Base-by-base conservation (phyloP, 2,797 vertebrate species). In the Cercopithecus mitis region DNA sequence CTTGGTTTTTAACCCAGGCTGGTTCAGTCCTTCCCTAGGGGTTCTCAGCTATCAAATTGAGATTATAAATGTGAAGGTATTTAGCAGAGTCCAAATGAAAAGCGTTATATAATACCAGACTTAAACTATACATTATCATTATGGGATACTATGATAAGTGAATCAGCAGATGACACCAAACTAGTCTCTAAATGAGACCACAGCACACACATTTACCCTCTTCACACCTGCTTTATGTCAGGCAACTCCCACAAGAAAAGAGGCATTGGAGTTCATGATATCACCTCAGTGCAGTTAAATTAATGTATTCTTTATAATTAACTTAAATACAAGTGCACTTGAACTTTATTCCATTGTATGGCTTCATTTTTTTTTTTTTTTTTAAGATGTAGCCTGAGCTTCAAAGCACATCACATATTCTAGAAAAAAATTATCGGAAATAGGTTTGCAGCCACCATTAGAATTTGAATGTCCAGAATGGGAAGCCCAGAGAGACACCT, bases 181-280 rank as follows among this genome's bases (percentile, higher is more conserved):
- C 43, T 3, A 2, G 30, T 33, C 45, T 25, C 81, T 45, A n/a
- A 50, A 73, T 5, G 19, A 87, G 36, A 52, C 41, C 55, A 84
- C 4, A 7, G 3, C 22, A 30, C 9, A 30, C 20, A 25, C 4
- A 3, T 70, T n/a, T 4, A 30, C 10, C n/a, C 19, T 72, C n/a
- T 72, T 72, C 50, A 4, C 12, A 2, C 20, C n/a, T 58, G 41
- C 41, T 64, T 75, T 11, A 0, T 11, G 58, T 14, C 88, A 41
- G 61, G 33, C 15, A 24, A 1, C 15, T 33, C 20, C 36, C 25
- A 67, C 64, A 61, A 36, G 33, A 24, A 75, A 39, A 93, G 50
- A 19, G 36, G 11, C 25, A 47, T 0, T 5, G 0, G 36, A 8
- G 7, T 14, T 55, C 22, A 0, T 39, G 1, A 0, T 11, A 2